A percentile compares a stretch with the other conserved stretches of the same genome.
These are phyloP conservation scores for Yoshiicerus persimilis DNA, from an alignment of 1,140 invertebrate genomes.

Conservation along the genomic window DNA sequence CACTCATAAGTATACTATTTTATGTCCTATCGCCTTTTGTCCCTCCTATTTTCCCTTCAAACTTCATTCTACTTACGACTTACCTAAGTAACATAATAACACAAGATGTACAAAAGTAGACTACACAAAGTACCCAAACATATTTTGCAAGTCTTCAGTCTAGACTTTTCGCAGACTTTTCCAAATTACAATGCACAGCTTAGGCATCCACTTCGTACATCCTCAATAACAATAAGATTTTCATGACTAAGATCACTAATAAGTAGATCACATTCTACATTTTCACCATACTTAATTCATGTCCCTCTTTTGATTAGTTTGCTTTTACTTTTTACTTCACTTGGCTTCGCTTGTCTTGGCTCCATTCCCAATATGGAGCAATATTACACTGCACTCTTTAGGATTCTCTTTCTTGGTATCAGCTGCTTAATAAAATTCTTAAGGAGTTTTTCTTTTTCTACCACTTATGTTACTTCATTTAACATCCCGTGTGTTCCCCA, in stretches of 20 bases:
- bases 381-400: not conserved
- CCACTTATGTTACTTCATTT: not conserved
- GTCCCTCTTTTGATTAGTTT: not conserved
- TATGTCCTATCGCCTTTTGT: not conserved
- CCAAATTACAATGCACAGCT: not conserved
- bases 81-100: not conserved
- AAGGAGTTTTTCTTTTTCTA: not conserved
- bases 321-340: not conserved
- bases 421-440: not conserved
- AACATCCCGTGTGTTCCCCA: not conserved
- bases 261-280: not conserved
- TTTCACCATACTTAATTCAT: not conserved
- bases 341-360: not conserved
- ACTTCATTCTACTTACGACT: not conserved
- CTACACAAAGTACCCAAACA: not conserved
- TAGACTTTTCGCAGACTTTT: not conserved
- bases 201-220: no score
- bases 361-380: not conserved
- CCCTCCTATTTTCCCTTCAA: not conserved
- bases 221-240: constrained; percentile 5
- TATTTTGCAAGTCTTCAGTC: not conserved
- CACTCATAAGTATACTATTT: not conserved
- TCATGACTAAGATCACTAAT: not conserved
- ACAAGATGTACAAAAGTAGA: no score
- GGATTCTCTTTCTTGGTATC: not conserved